Evolutionary conservation across 2,113 vertebrate species (phyloP), one percentile per base, ranked within the genome.

Genomic region (Eupsittula cactorum): DNA sequence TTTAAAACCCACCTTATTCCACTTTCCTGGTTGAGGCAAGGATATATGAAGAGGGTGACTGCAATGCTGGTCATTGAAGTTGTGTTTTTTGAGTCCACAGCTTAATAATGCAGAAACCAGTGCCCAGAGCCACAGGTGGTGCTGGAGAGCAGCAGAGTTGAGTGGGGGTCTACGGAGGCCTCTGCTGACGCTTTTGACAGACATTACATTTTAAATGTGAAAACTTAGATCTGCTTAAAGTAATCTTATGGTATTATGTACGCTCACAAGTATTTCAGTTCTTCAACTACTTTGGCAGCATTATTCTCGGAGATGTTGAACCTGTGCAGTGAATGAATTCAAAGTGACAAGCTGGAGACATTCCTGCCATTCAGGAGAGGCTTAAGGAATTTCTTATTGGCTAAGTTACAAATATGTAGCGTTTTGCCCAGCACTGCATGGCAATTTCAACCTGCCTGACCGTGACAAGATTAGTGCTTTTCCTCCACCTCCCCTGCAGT

Each of bases 361-460:
- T 98, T 98, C 98, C 95, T 98, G 98, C 95, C 97, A 97, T 98
- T 98, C 98, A 98, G 92, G 97, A 95, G 97, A 98, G 98, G 98
- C 98, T 99, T 99, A 99, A 98, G 98, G 98, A 98, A 98, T 98
- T 99, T 98, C 98, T 99, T 98, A 98, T 97, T 99, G 98, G 98
- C 98, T 98, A 98, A 98, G 98, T 98, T 97, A 98, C 97, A 98
- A 98, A 98, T 98, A 98, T 98, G 98, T 98, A 98, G 98, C 97
- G 93, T 98, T 98, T 98, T 97, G 97, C 98, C 98, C 98, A 98
- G 97, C 97, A 97, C 98, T 96, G 98, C 98, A 98, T 98, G 98
- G 97, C 98, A 97, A 92, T 97, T 98, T 98, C 96, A 98, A 98
- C 96, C 96, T 97, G 97, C 97, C 97, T 97, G 97, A 98, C 99